Percentiles rank a stretch among this genome's conserved stretches.
Conservation (phyloP, 2,797 vertebrate genomes). For the Neopelma chrysocephalum region DNA sequence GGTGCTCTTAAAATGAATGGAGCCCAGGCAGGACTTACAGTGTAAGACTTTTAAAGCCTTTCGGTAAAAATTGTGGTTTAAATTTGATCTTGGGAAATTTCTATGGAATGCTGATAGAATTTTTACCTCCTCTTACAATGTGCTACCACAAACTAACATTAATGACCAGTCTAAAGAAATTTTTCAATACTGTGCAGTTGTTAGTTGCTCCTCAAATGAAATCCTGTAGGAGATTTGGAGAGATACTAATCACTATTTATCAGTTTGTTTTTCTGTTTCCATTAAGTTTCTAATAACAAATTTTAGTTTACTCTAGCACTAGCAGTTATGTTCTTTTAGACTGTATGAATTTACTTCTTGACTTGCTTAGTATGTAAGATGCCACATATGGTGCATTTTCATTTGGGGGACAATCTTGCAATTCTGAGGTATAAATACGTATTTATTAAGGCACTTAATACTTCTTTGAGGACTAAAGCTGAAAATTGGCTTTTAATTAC, state of each 20-base stretch:
- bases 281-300: neutral
- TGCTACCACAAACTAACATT: neutral
- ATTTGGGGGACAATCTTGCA: neutral
- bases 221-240: neutral
- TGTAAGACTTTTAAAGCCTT: neutral
- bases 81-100: neutral
- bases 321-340: neutral
- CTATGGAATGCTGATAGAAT: neutral
- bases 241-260: neutral
- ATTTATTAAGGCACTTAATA: neutral
- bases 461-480: neutral
- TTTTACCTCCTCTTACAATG: neutral
- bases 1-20: neutral
- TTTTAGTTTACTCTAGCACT: neutral
- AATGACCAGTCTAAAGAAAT: neutral
- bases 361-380: neutral
- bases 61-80: neutral
- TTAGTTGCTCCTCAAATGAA: neutral
- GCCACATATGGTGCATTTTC: neutral
- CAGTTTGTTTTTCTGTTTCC: neutral
- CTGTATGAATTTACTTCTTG: neutral
- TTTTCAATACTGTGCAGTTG: neutral
- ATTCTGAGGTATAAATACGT: neutral
- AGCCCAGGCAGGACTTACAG: neutral
- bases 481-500: slow-evolving; percentile 25